Evolutionary conservation across 2,888 invertebrate species (phyloP), one percentile per base, ranked within the genome.

Genomic region (Trisateles emortualis): DNA sequence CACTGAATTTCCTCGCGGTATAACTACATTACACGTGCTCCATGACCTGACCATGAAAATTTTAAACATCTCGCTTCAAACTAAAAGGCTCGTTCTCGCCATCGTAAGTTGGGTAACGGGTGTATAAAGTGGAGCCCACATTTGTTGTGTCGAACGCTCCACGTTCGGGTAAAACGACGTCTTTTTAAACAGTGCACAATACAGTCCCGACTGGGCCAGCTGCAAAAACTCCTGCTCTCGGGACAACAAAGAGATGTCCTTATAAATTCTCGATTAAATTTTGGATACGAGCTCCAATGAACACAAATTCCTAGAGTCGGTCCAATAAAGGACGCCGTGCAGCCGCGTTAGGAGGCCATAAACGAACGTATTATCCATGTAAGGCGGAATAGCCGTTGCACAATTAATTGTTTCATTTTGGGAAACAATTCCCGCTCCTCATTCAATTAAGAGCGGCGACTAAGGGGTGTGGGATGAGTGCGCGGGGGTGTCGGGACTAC

Each of bases 401-500:
- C 92, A 92, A 92, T 92, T 92, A 92, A 92, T 92, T 92, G 92
- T 92, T 92, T 92, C 92, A 92, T 92, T 92, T 92, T 92, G 92
- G 92, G 92, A 92, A 92, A 92, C 92, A 92, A 92, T 92, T 92
- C 91, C 92, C 92, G 91, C 92, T 92, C 92, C 92, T 92, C 92
- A 92, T 92, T 92, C 92, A 92, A 92, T 92, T 92, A 92, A 91
- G 92, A 92, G 92, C 89, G 92, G 90, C 92, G 92, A 88, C 86
- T 82, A 84, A 80, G 85, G 86, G 85, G 81, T 72, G 79, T 74
- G 74, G 71, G 79, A 68, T 58, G 69, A 68, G 53, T 71, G 66
- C 58, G 70, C 26, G 69, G 79, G 78, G 69, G 65, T 40, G 67
- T 46, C 70, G 72, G 72, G 76, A 74, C 74, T 75, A 70, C 77